Percentiles rank a stretch among this genome's conserved stretches.
These are phyloP conservation scores for Sesia apiformis DNA, from an alignment of 2,888 invertebrate genomes.

Conservation along the genomic window DNA sequence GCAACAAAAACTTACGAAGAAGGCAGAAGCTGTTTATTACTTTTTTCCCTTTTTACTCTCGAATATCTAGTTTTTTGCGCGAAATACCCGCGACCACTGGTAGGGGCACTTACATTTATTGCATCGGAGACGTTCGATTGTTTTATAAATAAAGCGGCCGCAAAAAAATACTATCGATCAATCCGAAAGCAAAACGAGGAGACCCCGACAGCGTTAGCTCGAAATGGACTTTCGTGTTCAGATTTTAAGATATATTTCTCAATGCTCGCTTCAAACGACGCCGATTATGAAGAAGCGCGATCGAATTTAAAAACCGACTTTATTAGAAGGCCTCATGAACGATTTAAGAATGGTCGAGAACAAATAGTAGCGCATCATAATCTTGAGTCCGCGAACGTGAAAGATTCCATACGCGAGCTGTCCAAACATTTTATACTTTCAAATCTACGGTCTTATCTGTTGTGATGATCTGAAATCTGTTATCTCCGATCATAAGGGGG, in stretches of 20 bases:
- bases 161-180: conserved; percentile 75
- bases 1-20: conserved; percentile 4
- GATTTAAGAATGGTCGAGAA: conserved; percentile 16
- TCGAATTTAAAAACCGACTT: conserved; percentile 22
- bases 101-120: conserved; percentile 60
- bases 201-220: conserved; percentile 35
- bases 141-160: conserved; percentile 70
- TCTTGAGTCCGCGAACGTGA: conserved; percentile 60
- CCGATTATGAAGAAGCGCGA: conserved; percentile 13
- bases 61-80: conserved; percentile 20
- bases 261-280: conserved; percentile 14
- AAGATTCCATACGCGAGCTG: conserved; percentile 68
- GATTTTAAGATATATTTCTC: conserved; percentile 24
- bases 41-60: conserved; percentile 17
- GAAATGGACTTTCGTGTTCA: conserved; percentile 18
- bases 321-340: conserved; percentile 18
- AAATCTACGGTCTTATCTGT: conserved; percentile 64
- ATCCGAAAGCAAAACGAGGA: conserved; percentile 69
- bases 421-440: conserved; percentile 75
- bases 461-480: conserved; percentile 65
- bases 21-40: conserved; percentile 6
- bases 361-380: conserved; percentile 48
- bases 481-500: conserved; percentile 58
- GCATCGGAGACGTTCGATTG: conserved; percentile 63
- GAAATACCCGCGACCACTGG: conserved; percentile 37